Base-by-base conservation (phyloP, 2,888 invertebrate species). In the Melinopterus prodromus region DNA sequence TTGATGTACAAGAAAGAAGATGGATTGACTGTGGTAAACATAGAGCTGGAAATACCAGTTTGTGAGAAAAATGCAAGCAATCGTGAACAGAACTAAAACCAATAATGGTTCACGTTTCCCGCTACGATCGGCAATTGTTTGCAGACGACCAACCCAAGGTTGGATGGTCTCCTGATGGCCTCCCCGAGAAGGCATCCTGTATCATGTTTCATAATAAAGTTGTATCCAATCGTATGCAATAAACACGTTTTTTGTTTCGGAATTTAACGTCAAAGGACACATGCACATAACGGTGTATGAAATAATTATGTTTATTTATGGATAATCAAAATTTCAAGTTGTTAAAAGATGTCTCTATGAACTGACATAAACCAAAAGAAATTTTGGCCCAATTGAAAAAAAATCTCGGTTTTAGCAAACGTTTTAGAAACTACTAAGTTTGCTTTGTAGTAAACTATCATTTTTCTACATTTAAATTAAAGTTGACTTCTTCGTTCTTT, bases 51-150 rank as follows among this genome's bases (percentile, higher is more conserved):
- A 53, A 53, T 7, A 53, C 53, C 53, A 53, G 53, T 53, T 53
- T 53, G 53, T 9, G 12, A 53, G 53, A 9, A 53, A 53, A 53
- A 7, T 53, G 53, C 53, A 53, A 53, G 53, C 53, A 53, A 53
- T 53, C 53, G 12, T 53, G 9, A 53, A 53, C 53, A 53, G 3
- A 53, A 53, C 53, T 53, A 53, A 53, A 53, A 53, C 53, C 53
- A 53, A 53, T 53, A 53, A 53, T 53, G 53, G 53, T 53, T 53
- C 53, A 53, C 53, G 53, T 53, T 53, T 53, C 53, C 53, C 53
- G 53, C 53, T 1, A 53, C 7, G 53, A 53, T 53, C 53, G 53
- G 7, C 53, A 12, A 53, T 53, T 53, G 53, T 53, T 53, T 53
- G 12, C 53, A 53, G 53, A 53, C 1, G 12, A 53, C 53, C 53